Evolutionary conservation across 2,888 invertebrate species (phyloP).

Genomic region (Drosophila lutescens): DNA sequence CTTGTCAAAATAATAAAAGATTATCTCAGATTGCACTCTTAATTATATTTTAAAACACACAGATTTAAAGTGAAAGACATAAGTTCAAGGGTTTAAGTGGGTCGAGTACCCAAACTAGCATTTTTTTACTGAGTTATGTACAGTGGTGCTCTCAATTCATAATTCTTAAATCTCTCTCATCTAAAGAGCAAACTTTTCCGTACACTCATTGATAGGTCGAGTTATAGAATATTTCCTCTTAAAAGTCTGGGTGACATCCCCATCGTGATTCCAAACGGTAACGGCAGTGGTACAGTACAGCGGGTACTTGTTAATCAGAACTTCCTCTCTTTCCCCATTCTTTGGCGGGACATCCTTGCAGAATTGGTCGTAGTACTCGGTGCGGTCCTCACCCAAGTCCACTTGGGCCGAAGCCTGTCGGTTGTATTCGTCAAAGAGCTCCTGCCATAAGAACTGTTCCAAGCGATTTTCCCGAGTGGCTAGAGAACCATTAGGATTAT

Average conservation of each 20-base stretch:
- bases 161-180: not conserved
- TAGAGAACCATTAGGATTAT: constrained; percentile 26
- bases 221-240: constrained; percentile 72
- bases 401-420: constrained; percentile 54
- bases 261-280: constrained; percentile 80
- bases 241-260: constrained; percentile 77
- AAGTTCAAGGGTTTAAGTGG: too few relatives aligned
- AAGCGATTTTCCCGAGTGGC: constrained; percentile 76
- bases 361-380: constrained; percentile 81
- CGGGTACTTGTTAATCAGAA: constrained; percentile 76
- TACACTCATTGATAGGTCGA: constrained; percentile 71
- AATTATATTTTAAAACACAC: not conserved
- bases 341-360: constrained; percentile 68
- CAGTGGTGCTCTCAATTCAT: too few relatives aligned
- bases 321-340: constrained; percentile 65
- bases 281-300: constrained; percentile 81
- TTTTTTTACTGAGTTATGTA: not conserved
- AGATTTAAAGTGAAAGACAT: not conserved
- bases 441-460: constrained; percentile 82
- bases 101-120: too few relatives aligned
- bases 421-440: constrained; percentile 81
- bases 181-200: constrained; percentile 78
- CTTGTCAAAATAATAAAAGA: too few relatives aligned
- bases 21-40: too few relatives aligned
- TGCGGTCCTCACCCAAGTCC: constrained; percentile 52